Evolutionary conservation across 1,140 invertebrate species (phyloP), one percentile per base, ranked within the genome.

Genomic region (Pogonomyrmex californicus): DNA sequence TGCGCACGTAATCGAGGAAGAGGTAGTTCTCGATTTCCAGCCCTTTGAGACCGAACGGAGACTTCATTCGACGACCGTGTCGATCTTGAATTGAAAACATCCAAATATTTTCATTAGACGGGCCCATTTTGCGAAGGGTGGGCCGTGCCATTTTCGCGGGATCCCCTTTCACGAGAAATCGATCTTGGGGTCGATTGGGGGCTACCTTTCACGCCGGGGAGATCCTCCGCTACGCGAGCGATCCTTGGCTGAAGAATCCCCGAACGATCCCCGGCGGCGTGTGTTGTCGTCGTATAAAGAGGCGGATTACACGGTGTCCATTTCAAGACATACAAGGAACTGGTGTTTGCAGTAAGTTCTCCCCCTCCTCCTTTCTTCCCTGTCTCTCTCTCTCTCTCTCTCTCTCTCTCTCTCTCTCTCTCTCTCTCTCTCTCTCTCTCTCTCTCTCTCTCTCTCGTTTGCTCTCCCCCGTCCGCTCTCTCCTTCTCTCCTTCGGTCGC

Each of bases 31-130:
- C 38, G 33, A 82, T 73, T 79, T 41, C 2, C 68, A 60, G 54
- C 41, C 68, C 30, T 83, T 73, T 73, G 41, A 83, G 17, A 23
- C n/a, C 47, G 17, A 14, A 41, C 7, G 65, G 33, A 30, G 17
- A 12, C 10, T 17, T 30, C 33, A 60, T 47, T 58, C 76, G 36
- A 82, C 4, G 51, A 44, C 5, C 56, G n/a, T 62, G 60, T 47
- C 86, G 56, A 81, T 77, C 82, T 92, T 95, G 96, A 68, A 17
- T 66, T 91, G 51, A 73, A 98, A 90, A 92, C 73, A 93, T 94
- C 93, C 88, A 94, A 94, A 94, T 94, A 94, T 94, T 94, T 93
- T 94, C 90, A 91, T 94, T 92, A 86, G 86, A 81, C 41, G 14
- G 62, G 77, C 65, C 73, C 41, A 30, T 83, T 38, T 76, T 68